Base-by-base conservation (phyloP, 1,140 invertebrate genomes). In the Thaumetopoea pityocampa region DNA sequence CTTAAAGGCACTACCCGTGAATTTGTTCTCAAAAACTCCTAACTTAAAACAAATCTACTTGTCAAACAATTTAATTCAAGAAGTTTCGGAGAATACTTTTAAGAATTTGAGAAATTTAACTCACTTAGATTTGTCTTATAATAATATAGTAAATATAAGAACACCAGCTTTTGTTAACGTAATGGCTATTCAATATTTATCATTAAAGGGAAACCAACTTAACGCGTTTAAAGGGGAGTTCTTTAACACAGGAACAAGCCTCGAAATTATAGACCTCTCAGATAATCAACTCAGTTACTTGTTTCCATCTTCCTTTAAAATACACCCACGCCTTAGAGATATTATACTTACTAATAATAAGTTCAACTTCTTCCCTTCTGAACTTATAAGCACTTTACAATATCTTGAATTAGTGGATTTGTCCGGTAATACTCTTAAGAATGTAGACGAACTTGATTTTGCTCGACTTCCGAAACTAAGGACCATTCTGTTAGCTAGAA, bases 381-480 rank as follows among this genome's bases (percentile, higher is more conserved):
- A 96, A 70, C 86, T 94, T 20, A 90, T 96, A 36, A 89, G 89
- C 43, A 87, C 89, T 29, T 74, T 94, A 27, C 92, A 93, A 66
- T 93, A 90, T 61, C 72, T 96, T 14, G 89, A 93, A 63, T 72
- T 86, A 29, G 77, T 97, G 0, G 90, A 94, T 67, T 79, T 97
- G n/a, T 91, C 91, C 1, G 70, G 87, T 0, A 97, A 97, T 69
- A 86, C 88, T 36, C 74, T 97, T 9, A 92, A 91, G 67, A 90
- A 88, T 8, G 85, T 97, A 4, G 92, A 93, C 38, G 94, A 96
- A 66, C 88, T 94, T 49, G 92, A 94, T 58, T 97, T 96, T 76
- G 91, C 94, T 0, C 89, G 94, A 26, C 83, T 96, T 14, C 91
- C 91, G 2, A 86, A 90, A 34, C 77, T 97, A 1, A 86, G 90